Evolutionary conservation across 2,797 vertebrate species (phyloP).

Genomic region (Sorex maritimensis): DNA sequence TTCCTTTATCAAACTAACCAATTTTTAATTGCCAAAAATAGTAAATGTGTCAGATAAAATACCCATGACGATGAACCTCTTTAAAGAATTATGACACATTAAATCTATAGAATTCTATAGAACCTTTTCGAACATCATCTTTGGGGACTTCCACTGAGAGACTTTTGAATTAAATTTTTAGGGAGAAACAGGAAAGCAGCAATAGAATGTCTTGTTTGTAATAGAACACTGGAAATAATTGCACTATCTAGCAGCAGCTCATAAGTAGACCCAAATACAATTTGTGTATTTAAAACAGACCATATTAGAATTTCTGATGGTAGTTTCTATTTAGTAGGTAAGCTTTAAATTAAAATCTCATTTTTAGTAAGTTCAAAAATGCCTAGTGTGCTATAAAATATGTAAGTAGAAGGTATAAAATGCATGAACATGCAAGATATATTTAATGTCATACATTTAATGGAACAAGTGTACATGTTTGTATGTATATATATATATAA

Average conservation of each 20-base stretch:
- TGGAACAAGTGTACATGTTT: too few relatives aligned
- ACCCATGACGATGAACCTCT: background rate
- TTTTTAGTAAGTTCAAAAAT: background rate
- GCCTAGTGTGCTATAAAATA: too few relatives aligned
- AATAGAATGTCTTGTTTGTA: background rate
- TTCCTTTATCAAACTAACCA: conserved; percentile 3
- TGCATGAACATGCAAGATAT: too few relatives aligned
- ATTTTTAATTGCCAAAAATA: background rate
- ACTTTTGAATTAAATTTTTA: background rate
- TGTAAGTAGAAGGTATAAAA: too few relatives aligned
- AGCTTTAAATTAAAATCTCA: conserved; percentile 19
- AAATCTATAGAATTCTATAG: background rate
- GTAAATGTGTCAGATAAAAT: background rate
- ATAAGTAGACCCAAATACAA: background rate
- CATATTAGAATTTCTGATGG: conserved; percentile 24
- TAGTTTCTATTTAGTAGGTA: background rate
- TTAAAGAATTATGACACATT: background rate
- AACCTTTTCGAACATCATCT: background rate
- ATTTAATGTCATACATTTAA: too few relatives aligned
- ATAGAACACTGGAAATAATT: background rate
- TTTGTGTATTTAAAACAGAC: background rate
- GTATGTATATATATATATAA: background rate
- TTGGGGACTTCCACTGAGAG: background rate
- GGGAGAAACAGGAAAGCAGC: background rate
- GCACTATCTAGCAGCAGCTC: background rate